A percentile compares a stretch with the other conserved stretches of the same genome.
Evolutionary conservation across 2,113 vertebrate species (phyloP).

Genomic region (Tychaedon coryphoeus): DNA sequence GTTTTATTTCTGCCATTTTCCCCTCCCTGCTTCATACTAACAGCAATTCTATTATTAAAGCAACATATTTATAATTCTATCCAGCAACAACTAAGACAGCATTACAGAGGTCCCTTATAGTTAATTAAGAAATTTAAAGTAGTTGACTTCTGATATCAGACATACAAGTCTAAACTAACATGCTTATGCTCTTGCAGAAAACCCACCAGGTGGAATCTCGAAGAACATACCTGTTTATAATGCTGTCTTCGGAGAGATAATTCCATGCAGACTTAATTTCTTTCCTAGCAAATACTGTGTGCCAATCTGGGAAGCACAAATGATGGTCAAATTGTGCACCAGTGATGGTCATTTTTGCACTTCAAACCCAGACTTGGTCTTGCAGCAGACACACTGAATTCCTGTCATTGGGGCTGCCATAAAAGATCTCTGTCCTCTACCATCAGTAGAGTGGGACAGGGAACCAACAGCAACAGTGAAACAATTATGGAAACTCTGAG

Average conservation of each 20-base stretch:
- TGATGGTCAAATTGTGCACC: background rate
- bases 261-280: background rate
- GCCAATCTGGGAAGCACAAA: background rate
- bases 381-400: background rate
- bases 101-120: background rate
- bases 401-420: background rate
- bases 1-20: background rate
- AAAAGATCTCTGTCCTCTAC: background rate
- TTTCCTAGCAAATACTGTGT: background rate
- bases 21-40: background rate
- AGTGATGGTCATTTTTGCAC: background rate
- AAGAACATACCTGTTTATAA: background rate
- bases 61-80: background rate
- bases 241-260: background rate
- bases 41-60: background rate
- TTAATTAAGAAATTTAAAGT: background rate
- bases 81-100: background rate
- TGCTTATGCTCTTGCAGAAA: background rate
- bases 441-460: background rate
- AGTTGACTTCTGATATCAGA: background rate
- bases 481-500: background rate
- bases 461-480: background rate
- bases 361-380: background rate
- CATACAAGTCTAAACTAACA: background rate
- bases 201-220: background rate